phyloP scores from a whole-genome alignment of 2,888 invertebrate genomes.

The Drosophila differens region DNA sequence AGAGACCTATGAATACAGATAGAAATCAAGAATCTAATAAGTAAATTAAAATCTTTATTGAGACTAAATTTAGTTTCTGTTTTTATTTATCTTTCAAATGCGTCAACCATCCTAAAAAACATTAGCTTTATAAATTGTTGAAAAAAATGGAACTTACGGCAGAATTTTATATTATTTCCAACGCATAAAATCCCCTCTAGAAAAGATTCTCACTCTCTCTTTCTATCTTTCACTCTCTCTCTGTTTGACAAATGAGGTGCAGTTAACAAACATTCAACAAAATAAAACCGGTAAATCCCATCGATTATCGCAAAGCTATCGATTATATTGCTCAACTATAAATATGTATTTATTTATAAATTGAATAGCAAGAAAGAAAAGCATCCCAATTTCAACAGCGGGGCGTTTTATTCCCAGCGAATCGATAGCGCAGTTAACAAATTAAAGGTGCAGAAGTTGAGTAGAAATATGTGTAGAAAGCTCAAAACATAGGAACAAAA shows the following conservation, averaged over 20 bases:
- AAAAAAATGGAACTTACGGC: not conserved
- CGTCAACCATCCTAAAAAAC: not conserved
- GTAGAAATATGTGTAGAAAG: slow-evolving; percentile 17
- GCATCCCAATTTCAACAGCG: not conserved
- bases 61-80: not conserved
- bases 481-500: slow-evolving; percentile 8
- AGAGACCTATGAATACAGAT: not conserved
- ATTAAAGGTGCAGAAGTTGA: slow-evolving; percentile 14
- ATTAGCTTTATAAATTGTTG: not conserved
- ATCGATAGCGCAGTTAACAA: slow-evolving; percentile 43
- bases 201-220: not conserved
- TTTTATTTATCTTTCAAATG: not conserved
- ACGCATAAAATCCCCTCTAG: not conserved
- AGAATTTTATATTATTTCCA: not conserved
- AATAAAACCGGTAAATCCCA: not conserved
- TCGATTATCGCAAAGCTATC: not conserved
- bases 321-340: not conserved
- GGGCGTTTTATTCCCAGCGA: not conserved
- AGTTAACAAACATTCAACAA: not conserved
- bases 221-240: not conserved
- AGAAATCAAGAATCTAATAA: not conserved
- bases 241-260: not conserved
- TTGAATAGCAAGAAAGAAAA: not conserved
- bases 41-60: not conserved
- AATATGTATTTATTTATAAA: not conserved